A percentile compares a stretch with the other conserved stretches of the same genome.
phyloP scores from a whole-genome alignment of 2,888 invertebrate genomes.

The Notodonta dromedarius region DNA sequence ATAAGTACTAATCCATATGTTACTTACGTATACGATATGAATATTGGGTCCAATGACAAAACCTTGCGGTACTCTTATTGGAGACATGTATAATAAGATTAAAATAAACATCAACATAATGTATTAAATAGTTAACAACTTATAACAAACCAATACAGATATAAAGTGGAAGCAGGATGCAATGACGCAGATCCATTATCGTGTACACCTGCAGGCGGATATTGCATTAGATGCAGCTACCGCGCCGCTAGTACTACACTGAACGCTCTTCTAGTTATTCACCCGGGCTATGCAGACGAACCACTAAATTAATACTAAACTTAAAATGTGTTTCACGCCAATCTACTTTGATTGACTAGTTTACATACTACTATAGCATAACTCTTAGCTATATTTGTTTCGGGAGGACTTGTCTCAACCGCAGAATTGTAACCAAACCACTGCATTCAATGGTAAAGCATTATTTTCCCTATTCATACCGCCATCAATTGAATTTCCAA shows the following conservation, averaged over 20 bases:
- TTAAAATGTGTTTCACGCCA: too few species aligned
- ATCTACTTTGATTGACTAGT: too few species aligned
- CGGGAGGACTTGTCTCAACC: too few species aligned
- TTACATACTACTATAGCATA: too few species aligned
- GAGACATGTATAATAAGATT: not conserved
- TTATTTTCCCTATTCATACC: too few species aligned
- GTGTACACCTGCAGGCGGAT: slow-evolving; percentile 68
- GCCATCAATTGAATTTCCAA: too few species aligned
- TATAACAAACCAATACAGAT: slow-evolving; percentile 30
- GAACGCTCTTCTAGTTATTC: slow-evolving; percentile 53
- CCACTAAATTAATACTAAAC: not conserved
- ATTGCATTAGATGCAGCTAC: slow-evolving; percentile 76
- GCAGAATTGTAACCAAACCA: too few species aligned
- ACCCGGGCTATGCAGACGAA: slow-evolving; percentile 37
- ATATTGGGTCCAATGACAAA: too few species aligned
- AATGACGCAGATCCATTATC: slow-evolving; percentile 65
- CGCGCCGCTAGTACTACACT: slow-evolving; percentile 50
- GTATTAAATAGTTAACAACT: slow-evolving; percentile 10
- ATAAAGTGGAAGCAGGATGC: slow-evolving; percentile 38
- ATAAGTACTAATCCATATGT: too few species aligned
- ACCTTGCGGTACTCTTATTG: not conserved
- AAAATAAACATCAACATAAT: not conserved
- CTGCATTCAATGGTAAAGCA: too few species aligned
- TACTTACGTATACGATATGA: too few species aligned
- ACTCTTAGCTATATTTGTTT: too few species aligned